These are phyloP conservation scores for zebrafish (Danio rerio) DNA, from an alignment of 2,113 vertebrate species.

Conservation along the genomic window DNA sequence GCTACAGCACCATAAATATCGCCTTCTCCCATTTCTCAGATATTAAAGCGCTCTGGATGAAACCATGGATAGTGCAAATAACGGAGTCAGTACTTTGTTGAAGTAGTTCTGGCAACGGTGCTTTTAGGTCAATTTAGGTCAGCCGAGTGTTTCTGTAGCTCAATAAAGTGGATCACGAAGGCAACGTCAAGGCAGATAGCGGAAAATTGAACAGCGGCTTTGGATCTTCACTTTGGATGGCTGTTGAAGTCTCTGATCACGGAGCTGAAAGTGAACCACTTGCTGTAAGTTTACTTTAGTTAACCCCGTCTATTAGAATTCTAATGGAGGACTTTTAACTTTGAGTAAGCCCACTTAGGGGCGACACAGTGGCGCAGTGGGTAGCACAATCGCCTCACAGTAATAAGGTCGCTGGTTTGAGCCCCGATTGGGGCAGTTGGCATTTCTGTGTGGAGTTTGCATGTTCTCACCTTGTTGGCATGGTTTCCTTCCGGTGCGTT, in stretches of 20 bases:
- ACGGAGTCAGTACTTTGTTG: neutral
- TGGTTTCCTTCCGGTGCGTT: too few relatives aligned
- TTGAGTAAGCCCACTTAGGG: too few relatives aligned
- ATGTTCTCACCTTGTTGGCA: too few relatives aligned
- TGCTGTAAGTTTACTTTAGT: neutral
- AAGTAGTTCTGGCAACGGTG: neutral
- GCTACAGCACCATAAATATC: constrained; percentile 29
- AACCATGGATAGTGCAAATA: neutral
- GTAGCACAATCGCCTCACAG: too few relatives aligned
- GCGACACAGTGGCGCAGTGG: too few relatives aligned
- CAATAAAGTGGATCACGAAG: constrained; percentile 22
- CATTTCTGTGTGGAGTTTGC: too few relatives aligned
- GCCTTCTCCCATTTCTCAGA: neutral
- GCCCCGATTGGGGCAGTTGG: too few relatives aligned
- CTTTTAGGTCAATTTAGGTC: constrained; percentile 20
- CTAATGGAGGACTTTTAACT: too few relatives aligned
- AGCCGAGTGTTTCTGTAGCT: neutral
- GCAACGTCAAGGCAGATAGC: neutral
- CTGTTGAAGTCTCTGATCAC: neutral
- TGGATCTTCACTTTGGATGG: constrained; percentile 6
- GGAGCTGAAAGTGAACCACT: neutral
- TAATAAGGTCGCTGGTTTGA: too few relatives aligned
- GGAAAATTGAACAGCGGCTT: constrained; percentile 18
- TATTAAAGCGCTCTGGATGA: neutral
- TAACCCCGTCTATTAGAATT: too few relatives aligned